Percentiles rank a stretch among this genome's conserved stretches.
phyloP scores from a whole-genome alignment of 2,797 vertebrate genomes.

The Heteromormyrus szaboi region DNA sequence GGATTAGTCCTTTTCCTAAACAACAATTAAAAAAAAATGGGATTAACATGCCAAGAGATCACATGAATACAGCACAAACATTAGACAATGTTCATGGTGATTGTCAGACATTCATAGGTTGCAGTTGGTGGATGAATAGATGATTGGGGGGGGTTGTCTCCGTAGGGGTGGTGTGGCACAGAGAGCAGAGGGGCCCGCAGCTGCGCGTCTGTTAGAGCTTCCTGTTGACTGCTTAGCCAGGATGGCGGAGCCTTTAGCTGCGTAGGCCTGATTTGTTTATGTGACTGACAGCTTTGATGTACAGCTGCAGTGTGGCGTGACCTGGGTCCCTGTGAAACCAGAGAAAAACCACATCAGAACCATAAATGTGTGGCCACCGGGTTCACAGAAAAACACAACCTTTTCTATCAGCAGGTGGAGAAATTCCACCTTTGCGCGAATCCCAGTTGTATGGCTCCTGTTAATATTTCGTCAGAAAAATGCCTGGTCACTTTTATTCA shows the following conservation, averaged over 20 bases:
- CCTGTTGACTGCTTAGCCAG: constrained; percentile 71
- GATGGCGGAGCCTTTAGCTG: constrained; percentile 63
- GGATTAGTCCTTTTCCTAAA: not conserved
- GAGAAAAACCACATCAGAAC: not conserved
- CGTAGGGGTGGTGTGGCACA: not conserved
- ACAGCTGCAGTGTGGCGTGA: not conserved
- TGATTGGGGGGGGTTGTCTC: not conserved
- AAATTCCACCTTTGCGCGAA: not conserved
- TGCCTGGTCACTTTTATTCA: not conserved
- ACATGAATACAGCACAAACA: not conserved
- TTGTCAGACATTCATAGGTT: not conserved
- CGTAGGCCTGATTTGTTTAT: constrained; percentile 7
- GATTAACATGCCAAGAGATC: not conserved
- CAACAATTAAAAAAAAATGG: not conserved
- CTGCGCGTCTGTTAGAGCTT: constrained; percentile 53
- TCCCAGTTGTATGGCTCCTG: not conserved
- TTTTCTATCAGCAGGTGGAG: not conserved
- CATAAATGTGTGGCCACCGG: not conserved
- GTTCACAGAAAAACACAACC: not conserved
- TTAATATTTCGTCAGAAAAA: not conserved
- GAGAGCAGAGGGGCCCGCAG: constrained; percentile 9
- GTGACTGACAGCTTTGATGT: constrained; percentile 5
- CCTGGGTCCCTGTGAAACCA: not conserved
- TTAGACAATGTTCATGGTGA: not conserved
- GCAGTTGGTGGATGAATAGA: not conserved